phyloP scores from a whole-genome alignment of 2,797 vertebrate genomes.

The Helostoma temminkii region DNA sequence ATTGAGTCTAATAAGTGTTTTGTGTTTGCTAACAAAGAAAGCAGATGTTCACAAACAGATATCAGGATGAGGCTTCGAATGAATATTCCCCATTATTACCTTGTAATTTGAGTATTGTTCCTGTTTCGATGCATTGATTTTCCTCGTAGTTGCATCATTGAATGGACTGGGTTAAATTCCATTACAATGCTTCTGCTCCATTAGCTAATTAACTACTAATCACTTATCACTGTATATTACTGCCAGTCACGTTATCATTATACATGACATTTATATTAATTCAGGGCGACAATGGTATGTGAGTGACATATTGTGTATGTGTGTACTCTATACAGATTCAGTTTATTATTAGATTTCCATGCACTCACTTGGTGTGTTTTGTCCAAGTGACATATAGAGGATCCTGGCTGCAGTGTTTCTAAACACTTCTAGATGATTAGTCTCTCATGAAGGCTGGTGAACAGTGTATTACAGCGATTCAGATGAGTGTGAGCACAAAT shows the following conservation, averaged over 20 bases:
- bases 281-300: not conserved
- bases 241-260: not conserved
- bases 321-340: not conserved
- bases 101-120: slow-evolving; percentile 9
- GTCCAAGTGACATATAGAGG: no score
- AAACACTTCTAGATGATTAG: not conserved
- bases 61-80: not conserved
- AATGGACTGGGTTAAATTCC: not conserved
- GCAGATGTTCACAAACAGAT: slow-evolving; percentile 25
- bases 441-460: not conserved
- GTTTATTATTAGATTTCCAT: no score
- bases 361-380: no score
- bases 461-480: not conserved
- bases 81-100: slow-evolving; percentile 21
- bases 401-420: no score
- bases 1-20: slow-evolving; percentile 10
- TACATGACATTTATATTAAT: not conserved
- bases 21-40: slow-evolving; percentile 28
- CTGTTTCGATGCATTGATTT: slow-evolving; percentile 3
- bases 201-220: slow-evolving; percentile 13
- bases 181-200: not conserved
- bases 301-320: not conserved
- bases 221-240: not conserved
- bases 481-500: not conserved
- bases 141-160: not conserved